A percentile compares a stretch with the other conserved stretches of the same genome.
Conservation (phyloP, 37 sponge, comb jelly and placozoan species). For the Halichondria panicea region DNA sequence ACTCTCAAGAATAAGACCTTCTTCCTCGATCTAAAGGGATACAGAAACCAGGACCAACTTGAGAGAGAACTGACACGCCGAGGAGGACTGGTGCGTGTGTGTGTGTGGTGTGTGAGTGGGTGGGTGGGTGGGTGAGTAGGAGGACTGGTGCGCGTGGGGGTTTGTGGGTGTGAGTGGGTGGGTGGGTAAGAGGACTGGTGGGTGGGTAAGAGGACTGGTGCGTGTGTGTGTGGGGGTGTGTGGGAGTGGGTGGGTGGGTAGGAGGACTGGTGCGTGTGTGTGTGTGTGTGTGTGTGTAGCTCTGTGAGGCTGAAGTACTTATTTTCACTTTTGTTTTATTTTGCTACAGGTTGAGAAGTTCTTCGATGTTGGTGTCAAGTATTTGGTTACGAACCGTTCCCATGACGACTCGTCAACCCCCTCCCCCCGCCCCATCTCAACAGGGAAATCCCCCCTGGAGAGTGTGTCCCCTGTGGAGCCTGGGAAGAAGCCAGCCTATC, state of each 20-base stretch:
- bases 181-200: too few relatives aligned
- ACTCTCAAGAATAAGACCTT: slow-evolving; percentile 45
- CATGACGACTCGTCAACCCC: slow-evolving; percentile 1
- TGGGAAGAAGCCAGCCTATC: not conserved
- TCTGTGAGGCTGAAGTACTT: not conserved
- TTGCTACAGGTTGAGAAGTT: slow-evolving; percentile 18
- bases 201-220: too few relatives aligned
- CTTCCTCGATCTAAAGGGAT: slow-evolving; percentile 62
- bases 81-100: slow-evolving; percentile 27
- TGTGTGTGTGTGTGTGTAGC: too few relatives aligned
- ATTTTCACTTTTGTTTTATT: not conserved
- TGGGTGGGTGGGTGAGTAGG: too few relatives aligned
- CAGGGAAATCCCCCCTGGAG: slow-evolving; percentile 27
- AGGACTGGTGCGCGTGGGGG: too few relatives aligned
- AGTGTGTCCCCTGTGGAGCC: not conserved
- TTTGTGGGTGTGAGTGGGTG: too few relatives aligned
- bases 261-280: too few relatives aligned
- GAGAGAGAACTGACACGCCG: slow-evolving; percentile 40
- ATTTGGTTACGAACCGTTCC: slow-evolving; percentile 43
- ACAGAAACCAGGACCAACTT: slow-evolving; percentile 5
- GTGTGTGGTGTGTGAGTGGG: slow-evolving; percentile 5
- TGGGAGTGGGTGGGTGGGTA: too few relatives aligned
- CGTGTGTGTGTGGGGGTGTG: too few relatives aligned
- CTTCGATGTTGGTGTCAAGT: slow-evolving; percentile 44
- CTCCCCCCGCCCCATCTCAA: slow-evolving; percentile 14